A percentile compares a stretch with the other conserved stretches of the same genome.
Evolutionary conservation across 2,113 vertebrate species (phyloP).

Genomic region (Zeus faber): DNA sequence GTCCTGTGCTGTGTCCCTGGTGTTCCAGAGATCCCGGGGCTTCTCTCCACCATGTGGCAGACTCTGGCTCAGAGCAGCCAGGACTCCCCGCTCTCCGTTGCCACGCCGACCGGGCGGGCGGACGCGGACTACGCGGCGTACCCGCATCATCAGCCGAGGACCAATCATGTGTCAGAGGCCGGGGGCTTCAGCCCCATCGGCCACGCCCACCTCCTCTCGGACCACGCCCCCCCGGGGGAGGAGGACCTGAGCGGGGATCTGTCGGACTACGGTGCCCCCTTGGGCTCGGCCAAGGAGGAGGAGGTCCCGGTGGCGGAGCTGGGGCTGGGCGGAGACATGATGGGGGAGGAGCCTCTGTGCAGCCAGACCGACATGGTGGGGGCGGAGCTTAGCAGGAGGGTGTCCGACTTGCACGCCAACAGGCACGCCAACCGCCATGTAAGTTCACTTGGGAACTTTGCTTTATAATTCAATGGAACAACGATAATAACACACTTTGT

Average conservation of each 20-base stretch:
- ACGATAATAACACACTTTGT: no score
- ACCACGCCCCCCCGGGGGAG: slow-evolving; percentile 6
- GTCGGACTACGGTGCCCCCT: slow-evolving; percentile 19
- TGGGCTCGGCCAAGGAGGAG: slow-evolving; percentile 26
- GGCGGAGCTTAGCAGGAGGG: slow-evolving; percentile 43
- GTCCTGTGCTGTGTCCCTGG: neutral
- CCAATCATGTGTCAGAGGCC: slow-evolving; percentile 10
- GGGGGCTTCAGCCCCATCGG: slow-evolving; percentile 23
- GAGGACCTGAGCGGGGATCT: slow-evolving; percentile 27
- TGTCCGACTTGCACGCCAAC: slow-evolving; percentile 30
- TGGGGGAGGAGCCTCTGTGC: slow-evolving; percentile 37
- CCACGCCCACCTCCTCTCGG: slow-evolving; percentile 19
- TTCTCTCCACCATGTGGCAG: slow-evolving; percentile 64
- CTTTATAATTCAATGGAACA: no score
- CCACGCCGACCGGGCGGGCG: slow-evolving; percentile 15
- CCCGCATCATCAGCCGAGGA: neutral
- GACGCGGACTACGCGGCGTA: slow-evolving; percentile 1
- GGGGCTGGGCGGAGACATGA: slow-evolving; percentile 25
- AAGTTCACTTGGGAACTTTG: no score
- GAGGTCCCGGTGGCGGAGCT: slow-evolving; percentile 13
- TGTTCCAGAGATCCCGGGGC: slow-evolving; percentile 53
- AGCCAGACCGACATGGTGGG: slow-evolving; percentile 42
- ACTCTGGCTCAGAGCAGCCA: slow-evolving; percentile 37
- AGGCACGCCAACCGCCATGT: slow-evolving; percentile 14
- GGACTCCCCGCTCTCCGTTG: slow-evolving; percentile 1